phyloP scores from a whole-genome alignment of 2,888 invertebrate genomes.

The Phytoseiulus persimilis region DNA sequence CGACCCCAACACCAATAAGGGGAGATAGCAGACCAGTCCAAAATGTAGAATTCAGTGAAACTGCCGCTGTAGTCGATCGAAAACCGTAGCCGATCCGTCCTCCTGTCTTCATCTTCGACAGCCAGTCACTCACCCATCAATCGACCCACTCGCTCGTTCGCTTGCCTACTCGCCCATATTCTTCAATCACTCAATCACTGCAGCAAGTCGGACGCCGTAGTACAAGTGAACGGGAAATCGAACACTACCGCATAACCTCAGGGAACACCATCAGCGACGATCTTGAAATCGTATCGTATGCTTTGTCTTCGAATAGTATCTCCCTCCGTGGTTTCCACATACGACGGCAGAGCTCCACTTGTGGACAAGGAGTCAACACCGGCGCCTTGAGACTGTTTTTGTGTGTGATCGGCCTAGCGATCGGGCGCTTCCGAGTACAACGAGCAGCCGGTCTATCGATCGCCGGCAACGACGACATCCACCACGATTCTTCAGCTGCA shows the following conservation, averaged over 20 bases:
- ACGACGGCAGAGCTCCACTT: background rate
- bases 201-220: background rate
- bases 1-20: background rate
- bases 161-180: background rate
- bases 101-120: background rate
- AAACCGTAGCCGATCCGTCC: background rate
- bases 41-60: background rate
- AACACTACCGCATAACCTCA: background rate
- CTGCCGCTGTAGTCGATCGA: background rate
- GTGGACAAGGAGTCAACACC: background rate
- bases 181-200: background rate
- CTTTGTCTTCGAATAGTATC: background rate
- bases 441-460: background rate
- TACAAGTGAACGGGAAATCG: background rate
- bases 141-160: background rate
- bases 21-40: background rate
- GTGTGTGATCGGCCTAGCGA: background rate
- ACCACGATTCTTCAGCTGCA: background rate
- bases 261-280: background rate
- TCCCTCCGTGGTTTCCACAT: background rate
- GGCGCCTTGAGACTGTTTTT: background rate
- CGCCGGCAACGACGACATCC: background rate
- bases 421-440: background rate
- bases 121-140: background rate
- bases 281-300: background rate